phyloP scores from a whole-genome alignment of 2,113 vertebrate genomes.

The Etia nguti region DNA sequence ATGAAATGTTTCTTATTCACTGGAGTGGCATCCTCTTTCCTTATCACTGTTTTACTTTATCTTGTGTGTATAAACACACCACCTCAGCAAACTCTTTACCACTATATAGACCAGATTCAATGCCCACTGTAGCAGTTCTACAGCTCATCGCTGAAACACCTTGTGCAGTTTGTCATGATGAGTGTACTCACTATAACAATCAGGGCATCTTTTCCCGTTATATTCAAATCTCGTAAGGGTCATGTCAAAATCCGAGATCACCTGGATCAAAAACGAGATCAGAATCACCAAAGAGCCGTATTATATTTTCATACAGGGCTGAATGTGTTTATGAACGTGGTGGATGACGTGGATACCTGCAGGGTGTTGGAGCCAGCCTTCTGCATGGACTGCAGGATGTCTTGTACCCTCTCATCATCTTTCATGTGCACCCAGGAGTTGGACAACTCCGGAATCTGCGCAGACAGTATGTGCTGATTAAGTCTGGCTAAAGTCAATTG shows the following conservation, averaged over 20 bases:
- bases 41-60: background rate
- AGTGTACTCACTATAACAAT: slow-evolving; percentile 84
- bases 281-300: background rate
- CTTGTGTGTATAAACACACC: background rate
- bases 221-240: slow-evolving; percentile 85
- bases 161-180: background rate
- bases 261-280: slow-evolving; percentile 59
- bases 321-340: fast-evolving
- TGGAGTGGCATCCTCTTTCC: background rate
- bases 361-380: slow-evolving; percentile 72
- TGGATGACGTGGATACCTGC: slow-evolving; percentile 71
- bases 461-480: background rate
- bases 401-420: slow-evolving; percentile 72
- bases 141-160: background rate
- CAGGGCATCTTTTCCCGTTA: slow-evolving; percentile 84
- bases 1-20: background rate
- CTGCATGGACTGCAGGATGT: slow-evolving; percentile 44
- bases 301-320: background rate
- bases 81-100: background rate
- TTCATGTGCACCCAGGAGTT: slow-evolving; percentile 79
- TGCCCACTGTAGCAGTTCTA: background rate
- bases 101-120: background rate
- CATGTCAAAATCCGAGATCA: slow-evolving; percentile 97
- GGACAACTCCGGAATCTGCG: slow-evolving; percentile 77
- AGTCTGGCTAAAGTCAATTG: background rate